Conservation (phyloP, 1,140 invertebrate species). For the Latrodectus geometricus region DNA sequence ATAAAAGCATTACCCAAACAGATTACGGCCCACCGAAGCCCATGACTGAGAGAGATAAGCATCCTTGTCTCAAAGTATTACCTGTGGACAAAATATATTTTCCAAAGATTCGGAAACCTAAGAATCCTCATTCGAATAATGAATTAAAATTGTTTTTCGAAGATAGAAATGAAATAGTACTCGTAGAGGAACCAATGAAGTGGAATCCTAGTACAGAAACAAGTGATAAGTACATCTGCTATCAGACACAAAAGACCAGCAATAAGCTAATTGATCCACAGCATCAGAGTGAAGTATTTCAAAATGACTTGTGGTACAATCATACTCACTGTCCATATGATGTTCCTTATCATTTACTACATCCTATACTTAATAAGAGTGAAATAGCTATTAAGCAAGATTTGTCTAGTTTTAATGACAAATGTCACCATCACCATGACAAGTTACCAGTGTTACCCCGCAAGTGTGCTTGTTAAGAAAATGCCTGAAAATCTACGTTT, state of each 20-base stretch:
- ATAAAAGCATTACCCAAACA: slow-evolving; percentile 37
- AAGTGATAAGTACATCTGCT: slow-evolving; percentile 23
- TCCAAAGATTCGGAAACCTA: not conserved
- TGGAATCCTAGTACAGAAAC: slow-evolving; percentile 13
- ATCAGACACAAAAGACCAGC: not conserved
- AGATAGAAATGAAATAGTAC: not conserved
- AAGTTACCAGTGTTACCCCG: too few species aligned
- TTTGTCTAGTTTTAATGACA: too few species aligned
- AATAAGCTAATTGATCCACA: not conserved
- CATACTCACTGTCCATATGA: not conserved
- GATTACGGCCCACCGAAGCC: slow-evolving; percentile 37
- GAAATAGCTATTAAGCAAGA: too few species aligned
- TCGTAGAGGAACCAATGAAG: not conserved
- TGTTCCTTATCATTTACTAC: not conserved
- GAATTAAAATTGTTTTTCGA: not conserved
- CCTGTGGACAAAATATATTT: not conserved
- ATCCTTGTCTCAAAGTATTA: not conserved
- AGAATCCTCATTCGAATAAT: slow-evolving; percentile 10
- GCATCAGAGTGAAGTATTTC: not conserved
- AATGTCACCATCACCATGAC: too few species aligned
- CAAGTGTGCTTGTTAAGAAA: too few species aligned
- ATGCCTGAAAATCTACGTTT: too few species aligned
- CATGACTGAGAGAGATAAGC: slow-evolving; percentile 11
- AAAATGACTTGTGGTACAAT: not conserved
- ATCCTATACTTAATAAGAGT: not conserved